Conservation (phyloP, 2,113 vertebrate species). For the Microtus oregoni region DNA sequence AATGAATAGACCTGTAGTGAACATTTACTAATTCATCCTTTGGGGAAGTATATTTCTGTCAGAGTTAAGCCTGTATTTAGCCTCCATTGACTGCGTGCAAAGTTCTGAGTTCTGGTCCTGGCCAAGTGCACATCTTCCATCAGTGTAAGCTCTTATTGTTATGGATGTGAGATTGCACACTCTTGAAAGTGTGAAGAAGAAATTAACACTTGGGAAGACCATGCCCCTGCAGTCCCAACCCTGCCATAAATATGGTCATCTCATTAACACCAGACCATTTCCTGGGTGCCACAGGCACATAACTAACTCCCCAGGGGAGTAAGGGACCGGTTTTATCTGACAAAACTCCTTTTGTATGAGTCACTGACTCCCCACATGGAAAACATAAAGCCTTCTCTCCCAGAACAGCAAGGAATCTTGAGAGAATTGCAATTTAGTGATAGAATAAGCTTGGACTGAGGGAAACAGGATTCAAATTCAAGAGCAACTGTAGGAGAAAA, state of each 20-base stretch:
- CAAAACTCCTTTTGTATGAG: not conserved
- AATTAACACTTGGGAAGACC: not conserved
- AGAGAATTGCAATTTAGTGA: not conserved
- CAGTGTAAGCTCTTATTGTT: not conserved
- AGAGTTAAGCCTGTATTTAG: not conserved
- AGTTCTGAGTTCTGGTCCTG: constrained; percentile 5
- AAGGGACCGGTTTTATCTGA: not conserved
- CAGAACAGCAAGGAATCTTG: not conserved
- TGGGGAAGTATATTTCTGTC: not conserved
- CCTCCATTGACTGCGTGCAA: not conserved
- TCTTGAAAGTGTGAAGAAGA: constrained; percentile 20
- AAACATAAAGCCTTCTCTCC: constrained; percentile 25
- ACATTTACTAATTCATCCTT: constrained; percentile 1
- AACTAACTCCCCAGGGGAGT: not conserved
- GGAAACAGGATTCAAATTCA: constrained; percentile 29
- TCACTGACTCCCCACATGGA: not conserved
- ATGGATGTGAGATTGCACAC: not conserved
- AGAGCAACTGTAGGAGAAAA: not conserved
- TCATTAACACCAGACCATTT: not conserved
- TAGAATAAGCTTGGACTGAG: not conserved
- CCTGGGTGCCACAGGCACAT: not conserved
- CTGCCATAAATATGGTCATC: not conserved
- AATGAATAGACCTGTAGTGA: constrained; percentile 32
- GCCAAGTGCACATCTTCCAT: not conserved
- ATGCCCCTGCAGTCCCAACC: not conserved